Evolutionary conservation across 2,888 invertebrate species (phyloP), one percentile per base, ranked within the genome.

Genomic region (Leucophenga maculata): DNA sequence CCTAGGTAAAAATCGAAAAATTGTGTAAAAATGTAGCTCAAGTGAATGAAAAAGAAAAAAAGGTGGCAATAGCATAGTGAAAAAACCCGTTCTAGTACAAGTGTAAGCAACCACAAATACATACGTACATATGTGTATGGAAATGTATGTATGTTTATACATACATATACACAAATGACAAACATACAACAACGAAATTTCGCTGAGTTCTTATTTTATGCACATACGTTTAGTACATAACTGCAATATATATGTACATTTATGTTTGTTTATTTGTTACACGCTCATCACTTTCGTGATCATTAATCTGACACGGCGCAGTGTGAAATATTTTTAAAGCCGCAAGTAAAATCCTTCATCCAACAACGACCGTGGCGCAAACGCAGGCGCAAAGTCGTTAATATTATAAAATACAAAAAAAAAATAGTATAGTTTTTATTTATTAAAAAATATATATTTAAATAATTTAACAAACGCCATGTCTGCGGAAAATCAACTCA

Each of bases 11-110:
- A 39, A 39, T 11, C n/a, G n/a, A n/a, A n/a, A n/a, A 39, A 39
- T 39, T 39, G 39, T 39, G 8, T 39, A 78, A 79, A 83, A 83
- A 80, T 81, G 83, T 83, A 80, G 80, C 80, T 73, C 71, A 77
- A 79, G 77, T 75, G 71, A 74, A 77, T 73, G 67, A 68, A 73
- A 70, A 65, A 59, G 67, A 72, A 54, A 69, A 52, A 67, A 67
- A 67, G 46, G 46, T 39, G 39, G 39, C 39, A 52, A 32, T 20
- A 22, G 26, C 20, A 20, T 46, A 48, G 70, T 74, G 59, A 75
- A 75, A 76, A 79, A 79, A 81, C 80, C 80, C 72, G 80, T 81
- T 81, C 83, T 81, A 78, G 67, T 72, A 77, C 77, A 80, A 80
- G 76, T 80, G 82, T 81, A 79, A 74, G 78, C 69, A 55, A 69